These are phyloP conservation scores for Proisotoma minuta DNA, from an alignment of 2,888 invertebrate genomes.

Conservation along the genomic window DNA sequence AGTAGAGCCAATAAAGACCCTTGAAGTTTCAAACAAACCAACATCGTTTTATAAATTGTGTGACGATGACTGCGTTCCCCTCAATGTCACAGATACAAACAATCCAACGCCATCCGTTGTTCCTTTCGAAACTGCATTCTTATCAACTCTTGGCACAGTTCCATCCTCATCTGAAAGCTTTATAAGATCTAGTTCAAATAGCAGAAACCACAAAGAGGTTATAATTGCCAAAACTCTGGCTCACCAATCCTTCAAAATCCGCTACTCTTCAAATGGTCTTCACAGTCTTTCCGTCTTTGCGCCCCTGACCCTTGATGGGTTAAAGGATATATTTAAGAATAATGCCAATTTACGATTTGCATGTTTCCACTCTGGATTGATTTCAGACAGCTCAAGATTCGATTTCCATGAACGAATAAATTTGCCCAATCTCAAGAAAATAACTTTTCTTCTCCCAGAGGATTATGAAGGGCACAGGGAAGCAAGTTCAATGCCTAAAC, in stretches of 20 bases:
- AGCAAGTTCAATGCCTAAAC: neutral
- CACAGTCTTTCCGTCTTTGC: neutral
- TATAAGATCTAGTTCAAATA: no score
- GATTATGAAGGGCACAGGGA: neutral
- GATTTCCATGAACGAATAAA: neutral
- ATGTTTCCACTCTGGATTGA: neutral
- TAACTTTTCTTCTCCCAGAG: neutral
- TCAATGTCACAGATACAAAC: no score
- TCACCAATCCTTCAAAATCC: neutral
- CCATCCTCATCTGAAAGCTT: no score
- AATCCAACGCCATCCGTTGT: no score
- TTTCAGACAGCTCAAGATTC: neutral
- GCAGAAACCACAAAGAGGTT: no score
- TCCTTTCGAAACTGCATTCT: no score
- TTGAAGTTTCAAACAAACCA: no score
- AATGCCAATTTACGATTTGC: neutral
- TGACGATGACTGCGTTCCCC: no score
- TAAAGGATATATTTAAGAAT: neutral
- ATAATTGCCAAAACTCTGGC: neutral
- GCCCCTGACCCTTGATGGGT: neutral
- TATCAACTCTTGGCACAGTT: no score
- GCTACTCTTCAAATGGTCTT: neutral
- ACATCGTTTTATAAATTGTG: no score
- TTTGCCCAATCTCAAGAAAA: neutral
- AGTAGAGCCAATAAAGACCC: no score